Evolutionary conservation across 2,888 invertebrate genomes (phyloP), one percentile per base, ranked within the genome.

Genomic region (Clivina fossor): DNA sequence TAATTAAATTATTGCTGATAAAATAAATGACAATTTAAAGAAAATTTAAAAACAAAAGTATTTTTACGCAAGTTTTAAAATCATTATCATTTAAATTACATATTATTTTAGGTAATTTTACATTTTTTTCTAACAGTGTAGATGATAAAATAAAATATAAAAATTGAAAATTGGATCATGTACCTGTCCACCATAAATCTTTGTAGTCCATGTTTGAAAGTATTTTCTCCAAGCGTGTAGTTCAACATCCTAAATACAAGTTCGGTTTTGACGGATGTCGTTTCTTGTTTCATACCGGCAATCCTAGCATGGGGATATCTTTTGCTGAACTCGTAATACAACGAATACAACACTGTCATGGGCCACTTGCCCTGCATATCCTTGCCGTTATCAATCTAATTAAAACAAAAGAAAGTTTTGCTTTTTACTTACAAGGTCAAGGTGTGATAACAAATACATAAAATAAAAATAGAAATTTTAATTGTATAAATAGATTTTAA

Each of bases 241-340:
- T 91, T 88, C 67, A 96, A 82, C 94, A 95, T 96, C 20, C 94
- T 79, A 70, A 96, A 89, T 7, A 94, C 77, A 26, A 90, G 72
- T 67, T 88, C 88, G 1, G 85, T 87, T 75, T 89, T 88, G 2
- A 84, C 83, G 24, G 85, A 84, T 1, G 82, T 80, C 0, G 86
- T 86, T 69, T 89, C 88, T 63, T 84, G 83, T 66, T 84, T 83
- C 74, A 85, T 84, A 28, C 86, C 88, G 0, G 86, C 86, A 60
- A 85, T 86, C 56, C 87, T 80, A 0, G 88, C 88, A 72, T 88
- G 86, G 0, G 89, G 88, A 68, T 85, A 85, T 1, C 86, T 76
- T 66, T 88, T 88, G 65, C 88, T 87, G 67, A 86, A 87, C 73
- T 89, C 89, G 65, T 89, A 89, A 68, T 88, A 89, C 2, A 88